Base-by-base conservation (phyloP, 2,888 invertebrate genomes). In the Clusia tigrina region DNA sequence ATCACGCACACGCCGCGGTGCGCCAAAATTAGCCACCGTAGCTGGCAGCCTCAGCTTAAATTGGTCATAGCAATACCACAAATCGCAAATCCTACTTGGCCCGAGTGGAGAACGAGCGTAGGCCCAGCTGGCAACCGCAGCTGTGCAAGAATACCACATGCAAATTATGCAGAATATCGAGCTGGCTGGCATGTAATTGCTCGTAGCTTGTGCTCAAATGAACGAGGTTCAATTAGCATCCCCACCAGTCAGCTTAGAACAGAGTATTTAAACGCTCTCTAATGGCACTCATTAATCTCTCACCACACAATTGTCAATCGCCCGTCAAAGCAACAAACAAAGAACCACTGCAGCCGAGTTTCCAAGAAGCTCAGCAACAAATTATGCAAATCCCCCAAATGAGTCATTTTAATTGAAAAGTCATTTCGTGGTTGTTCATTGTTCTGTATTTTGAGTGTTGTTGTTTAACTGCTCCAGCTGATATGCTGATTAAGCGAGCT, bases 401-500 rank as follows among this genome's bases (percentile, higher is more conserved):
- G 42, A 42, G 42, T 42, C 42, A 42, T 42, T 42, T 42, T 15
- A 5, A 42, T 42, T 6, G 3, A 42, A 42, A 42, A 15, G 12
- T n/a, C n/a, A 42, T 42, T 42, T 42, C 42, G n/a, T 42, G 6
- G 10, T 42, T 42, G 6, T n/a, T 42, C n/a, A 10, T 42, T 42
- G 10, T 42, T n/a, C 15, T 32, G 12, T 9, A 32, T 32, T 32
- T 12, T 32, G 32, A 12, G 5, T 32, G 32, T 32, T 32, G 32
- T 32, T 32, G 32, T 12, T 32, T n/a, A n/a, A n/a, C 42, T 42
- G n/a, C 42, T 15, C n/a, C 42, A 42, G 12, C 32, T 42, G 42
- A 42, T n/a, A 42, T 42, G 42, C 42, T 48, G 22, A 48, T 48
- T 48, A 22, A 48, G 48, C 48, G 5, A 48, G 48, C n/a, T n/a